Conservation (phyloP, 2,797 vertebrate species). For the Aplochiton taeniatus region DNA sequence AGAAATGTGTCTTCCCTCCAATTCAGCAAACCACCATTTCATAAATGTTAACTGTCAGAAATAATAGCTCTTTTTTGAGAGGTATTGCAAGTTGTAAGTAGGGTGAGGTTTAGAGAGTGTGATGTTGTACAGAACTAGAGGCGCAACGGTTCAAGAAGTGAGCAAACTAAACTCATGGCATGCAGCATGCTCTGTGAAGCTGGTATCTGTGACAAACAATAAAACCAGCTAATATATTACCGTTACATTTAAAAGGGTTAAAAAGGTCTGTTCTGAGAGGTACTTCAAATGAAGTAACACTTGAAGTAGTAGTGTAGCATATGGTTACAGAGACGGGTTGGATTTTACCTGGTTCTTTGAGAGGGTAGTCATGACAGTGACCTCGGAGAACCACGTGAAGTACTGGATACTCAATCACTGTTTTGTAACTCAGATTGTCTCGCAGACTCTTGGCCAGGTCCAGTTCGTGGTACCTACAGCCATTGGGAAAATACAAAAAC, state of each 20-base stretch:
- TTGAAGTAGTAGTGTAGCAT: neutral
- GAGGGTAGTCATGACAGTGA: slow-evolving; percentile 73
- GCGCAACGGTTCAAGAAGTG: no score
- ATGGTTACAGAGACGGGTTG: neutral
- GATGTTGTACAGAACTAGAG: no score
- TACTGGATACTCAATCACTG: slow-evolving; percentile 90
- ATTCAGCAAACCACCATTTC: no score
- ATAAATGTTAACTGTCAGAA: no score
- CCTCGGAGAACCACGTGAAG: slow-evolving; percentile 83
- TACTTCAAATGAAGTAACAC: neutral
- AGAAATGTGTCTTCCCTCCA: no score
- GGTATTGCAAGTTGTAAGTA: no score
- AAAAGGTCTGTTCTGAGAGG: neutral
- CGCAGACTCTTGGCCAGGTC: slow-evolving; percentile 81
- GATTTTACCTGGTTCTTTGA: slow-evolving; percentile 75
- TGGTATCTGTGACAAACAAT: no score
- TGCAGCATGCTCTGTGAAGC: no score
- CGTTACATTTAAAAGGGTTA: slow-evolving; percentile 5
- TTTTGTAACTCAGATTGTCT: slow-evolving; percentile 88
- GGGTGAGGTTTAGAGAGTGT: no score
- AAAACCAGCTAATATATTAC: neutral
- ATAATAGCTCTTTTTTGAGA: no score
- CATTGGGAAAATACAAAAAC: neutral
- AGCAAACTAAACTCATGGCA: no score
- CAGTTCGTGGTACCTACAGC: slow-evolving; percentile 85